These are phyloP conservation scores for Drosophila bunnanda DNA, from an alignment of 2,888 invertebrate genomes.

Conservation along the genomic window DNA sequence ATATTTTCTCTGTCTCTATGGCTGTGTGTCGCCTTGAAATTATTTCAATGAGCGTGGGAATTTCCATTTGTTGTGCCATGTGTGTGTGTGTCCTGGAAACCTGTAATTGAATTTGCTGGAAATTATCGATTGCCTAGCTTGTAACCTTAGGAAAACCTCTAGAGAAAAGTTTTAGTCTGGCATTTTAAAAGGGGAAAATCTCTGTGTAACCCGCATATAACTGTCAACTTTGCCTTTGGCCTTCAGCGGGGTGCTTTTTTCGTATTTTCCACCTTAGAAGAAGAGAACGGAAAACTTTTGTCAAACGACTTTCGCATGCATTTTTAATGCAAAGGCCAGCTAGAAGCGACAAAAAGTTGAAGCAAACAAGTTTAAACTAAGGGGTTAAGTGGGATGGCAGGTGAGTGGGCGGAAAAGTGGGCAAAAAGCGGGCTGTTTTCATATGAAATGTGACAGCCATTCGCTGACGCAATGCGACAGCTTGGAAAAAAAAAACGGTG, in stretches of 20 bases:
- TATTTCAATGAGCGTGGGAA: constrained; percentile 62
- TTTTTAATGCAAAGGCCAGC: constrained; percentile 69
- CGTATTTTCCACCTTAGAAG: constrained; percentile 29
- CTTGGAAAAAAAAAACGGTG: constrained; percentile 21
- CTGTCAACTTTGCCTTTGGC: constrained; percentile 59
- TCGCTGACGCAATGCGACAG: constrained; percentile 72
- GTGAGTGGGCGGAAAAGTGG: constrained; percentile 11
- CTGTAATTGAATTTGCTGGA: constrained; percentile 59
- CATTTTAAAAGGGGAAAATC: constrained; percentile 39
- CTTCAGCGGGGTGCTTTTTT: constrained; percentile 44
- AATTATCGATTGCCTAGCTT: constrained; percentile 61
- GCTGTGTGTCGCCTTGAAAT: constrained; percentile 30
- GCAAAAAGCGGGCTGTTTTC: constrained; percentile 12
- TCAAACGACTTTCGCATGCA: constrained; percentile 63
- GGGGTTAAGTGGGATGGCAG: neutral
- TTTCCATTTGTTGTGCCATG: constrained; percentile 61
- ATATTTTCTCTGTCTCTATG: constrained; percentile 24
- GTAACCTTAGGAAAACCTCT: neutral
- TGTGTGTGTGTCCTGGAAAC: constrained; percentile 38
- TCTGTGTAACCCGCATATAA: constrained; percentile 60
- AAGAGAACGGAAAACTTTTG: constrained; percentile 33
- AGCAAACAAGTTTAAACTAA: constrained; percentile 50
- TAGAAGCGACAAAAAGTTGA: constrained; percentile 44
- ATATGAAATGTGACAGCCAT: constrained; percentile 37
- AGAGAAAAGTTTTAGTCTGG: constrained; percentile 1